Base-by-base conservation (phyloP, 2,888 invertebrate species). In the Beris morrisii region DNA sequence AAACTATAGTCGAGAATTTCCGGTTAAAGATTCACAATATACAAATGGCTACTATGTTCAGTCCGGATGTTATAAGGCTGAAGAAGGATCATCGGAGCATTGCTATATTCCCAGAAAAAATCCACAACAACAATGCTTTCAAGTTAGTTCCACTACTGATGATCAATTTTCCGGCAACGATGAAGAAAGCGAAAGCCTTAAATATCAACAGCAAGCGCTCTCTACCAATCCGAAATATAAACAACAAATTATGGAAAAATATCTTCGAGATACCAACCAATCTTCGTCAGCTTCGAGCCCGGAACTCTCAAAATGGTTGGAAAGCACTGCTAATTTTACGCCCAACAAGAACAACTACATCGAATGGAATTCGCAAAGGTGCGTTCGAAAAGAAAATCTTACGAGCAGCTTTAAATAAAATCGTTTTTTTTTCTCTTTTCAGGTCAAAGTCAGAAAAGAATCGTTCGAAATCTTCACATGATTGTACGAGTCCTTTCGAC, bases 221-320 rank as follows among this genome's bases (percentile, higher is more conserved):
- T 68, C 69, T 56, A 59, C 71, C 2, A 74, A 73, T 61, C 75
- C 81, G 48, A 84, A 86, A 75, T 85, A 85, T 74, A 85, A 85
- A 73, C 85, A 81, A 65, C 83, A 85, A 72, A 85, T 85, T 69
- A 85, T 85, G 83, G 84, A 85, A 70, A 85, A 86, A 73, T 85
- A 85, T 72, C 76, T 85, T 71, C 77, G 82, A 32, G 84, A 85
- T 15, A 77, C 73, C 50, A 72, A 30, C 52, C 58, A 15, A 55
- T 38, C 30, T 22, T 44, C 32, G 31, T 63, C 72, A 4, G 64
- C 72, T 1, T 71, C 72, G 52, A 64, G 69, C 12, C 82, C 88
- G 46, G 84, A 89, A 74, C 82, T 90, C 12, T 86, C 87, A 52
- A 90, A 89, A 75, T 91, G 91, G 91, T 77, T 90, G 56, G 88